phyloP scores from a whole-genome alignment of 2,113 vertebrate species.

The Pithys albifrons region DNA sequence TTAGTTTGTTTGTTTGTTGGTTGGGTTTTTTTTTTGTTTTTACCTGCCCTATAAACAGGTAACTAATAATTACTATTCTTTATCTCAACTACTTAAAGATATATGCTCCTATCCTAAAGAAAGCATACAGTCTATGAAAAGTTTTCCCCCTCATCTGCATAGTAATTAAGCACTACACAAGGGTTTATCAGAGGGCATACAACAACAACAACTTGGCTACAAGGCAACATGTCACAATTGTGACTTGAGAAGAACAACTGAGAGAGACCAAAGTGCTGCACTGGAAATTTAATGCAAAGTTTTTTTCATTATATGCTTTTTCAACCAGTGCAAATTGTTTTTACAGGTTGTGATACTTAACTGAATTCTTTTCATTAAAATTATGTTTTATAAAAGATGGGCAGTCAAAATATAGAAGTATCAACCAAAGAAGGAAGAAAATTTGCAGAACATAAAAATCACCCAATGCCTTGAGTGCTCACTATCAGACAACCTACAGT shows the following conservation, averaged over 20 bases:
- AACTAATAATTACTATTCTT: not conserved
- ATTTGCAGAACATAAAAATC: not conserved
- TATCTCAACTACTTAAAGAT: not conserved
- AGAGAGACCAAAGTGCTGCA: not conserved
- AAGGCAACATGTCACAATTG: fast-evolving
- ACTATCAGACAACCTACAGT: not conserved
- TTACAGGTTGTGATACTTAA: not conserved
- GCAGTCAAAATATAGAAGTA: not conserved
- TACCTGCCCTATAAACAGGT: not conserved
- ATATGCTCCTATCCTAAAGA: not conserved
- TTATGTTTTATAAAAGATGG: not conserved
- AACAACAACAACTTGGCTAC: not conserved
- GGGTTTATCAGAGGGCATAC: not conserved
- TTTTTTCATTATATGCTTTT: not conserved
- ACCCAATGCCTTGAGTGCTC: not conserved
- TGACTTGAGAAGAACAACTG: not conserved
- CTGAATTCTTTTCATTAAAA: not conserved
- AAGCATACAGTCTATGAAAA: not conserved
- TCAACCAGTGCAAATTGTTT: not conserved
- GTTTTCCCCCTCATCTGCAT: not conserved
- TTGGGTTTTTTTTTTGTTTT: not conserved
- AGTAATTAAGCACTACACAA: not conserved
- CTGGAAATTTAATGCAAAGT: not conserved
- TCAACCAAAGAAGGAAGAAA: not conserved
- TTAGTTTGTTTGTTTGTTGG: not conserved